Percentiles rank a stretch among this genome's conserved stretches.
These are phyloP conservation scores for Rhagonycha lutea DNA, from an alignment of 2,888 invertebrate species.

Conservation along the genomic window DNA sequence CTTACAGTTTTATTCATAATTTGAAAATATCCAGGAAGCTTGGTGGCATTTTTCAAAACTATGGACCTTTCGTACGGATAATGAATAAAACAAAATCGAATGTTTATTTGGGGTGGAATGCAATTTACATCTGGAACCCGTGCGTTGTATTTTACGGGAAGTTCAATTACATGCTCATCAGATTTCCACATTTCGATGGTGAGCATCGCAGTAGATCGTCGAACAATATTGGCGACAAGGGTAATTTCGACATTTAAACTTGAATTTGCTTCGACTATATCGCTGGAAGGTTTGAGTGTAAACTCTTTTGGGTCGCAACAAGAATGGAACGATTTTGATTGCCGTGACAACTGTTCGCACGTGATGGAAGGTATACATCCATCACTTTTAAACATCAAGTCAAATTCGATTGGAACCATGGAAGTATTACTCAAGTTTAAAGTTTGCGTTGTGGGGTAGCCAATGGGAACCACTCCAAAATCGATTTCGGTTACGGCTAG, in stretches of 20 bases:
- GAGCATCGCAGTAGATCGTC: constrained; percentile 56
- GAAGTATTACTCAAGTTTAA: constrained; percentile 62
- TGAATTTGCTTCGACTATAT: constrained; percentile 57
- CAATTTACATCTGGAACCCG: constrained; percentile 57
- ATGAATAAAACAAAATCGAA: constrained; percentile 64
- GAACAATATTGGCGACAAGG: constrained; percentile 59
- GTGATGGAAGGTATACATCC: constrained; percentile 61
- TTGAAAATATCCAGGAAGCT: constrained; percentile 57
- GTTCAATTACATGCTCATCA: constrained; percentile 58
- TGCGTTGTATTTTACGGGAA: constrained; percentile 61
- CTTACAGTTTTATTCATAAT: constrained; percentile 2
- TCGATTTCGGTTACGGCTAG: constrained; percentile 60
- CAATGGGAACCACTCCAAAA: constrained; percentile 63
- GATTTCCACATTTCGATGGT: constrained; percentile 63
- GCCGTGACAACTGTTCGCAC: constrained; percentile 55
- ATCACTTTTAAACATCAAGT: constrained; percentile 58
- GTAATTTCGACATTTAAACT: constrained; percentile 55
- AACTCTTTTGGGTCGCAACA: constrained; percentile 62
- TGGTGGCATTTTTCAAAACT: constrained; percentile 55
- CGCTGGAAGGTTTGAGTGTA: constrained; percentile 56
- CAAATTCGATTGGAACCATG: constrained; percentile 59
- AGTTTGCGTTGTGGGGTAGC: constrained; percentile 57
- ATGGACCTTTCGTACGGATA: constrained; percentile 60
- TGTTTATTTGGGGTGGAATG: constrained; percentile 58
- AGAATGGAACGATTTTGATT: constrained; percentile 53